These are phyloP conservation scores for Pungitius pungitius DNA, from an alignment of 2,113 vertebrate species.

Conservation along the genomic window DNA sequence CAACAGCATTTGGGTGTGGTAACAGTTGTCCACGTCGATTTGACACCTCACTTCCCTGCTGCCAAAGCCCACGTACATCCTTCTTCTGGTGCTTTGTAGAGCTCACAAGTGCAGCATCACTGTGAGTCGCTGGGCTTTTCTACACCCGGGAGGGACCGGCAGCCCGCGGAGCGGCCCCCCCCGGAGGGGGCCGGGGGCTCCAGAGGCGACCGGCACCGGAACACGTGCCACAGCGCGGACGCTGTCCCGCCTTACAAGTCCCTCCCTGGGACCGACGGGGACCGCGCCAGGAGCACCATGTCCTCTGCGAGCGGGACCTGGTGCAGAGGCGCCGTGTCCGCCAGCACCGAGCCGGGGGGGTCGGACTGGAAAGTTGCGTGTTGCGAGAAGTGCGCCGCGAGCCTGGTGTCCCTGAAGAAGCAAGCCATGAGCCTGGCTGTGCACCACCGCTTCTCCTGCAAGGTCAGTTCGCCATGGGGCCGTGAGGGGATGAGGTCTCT, in stretches of 20 bases:
- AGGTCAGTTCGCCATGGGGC: constrained; percentile 78
- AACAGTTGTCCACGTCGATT: constrained; percentile 55
- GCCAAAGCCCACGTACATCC: constrained; percentile 50
- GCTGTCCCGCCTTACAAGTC: constrained; percentile 86
- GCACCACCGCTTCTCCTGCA: constrained; percentile 86
- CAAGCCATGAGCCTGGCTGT: constrained; percentile 90
- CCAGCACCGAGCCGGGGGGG: constrained; percentile 81
- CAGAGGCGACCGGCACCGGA: constrained; percentile 82
- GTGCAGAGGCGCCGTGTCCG: constrained; percentile 75
- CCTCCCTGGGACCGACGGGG: constrained; percentile 83
- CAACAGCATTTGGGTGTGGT: constrained; percentile 69
- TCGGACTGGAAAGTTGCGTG: constrained; percentile 85
- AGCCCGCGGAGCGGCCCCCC: constrained; percentile 76
- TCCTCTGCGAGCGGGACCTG: constrained; percentile 82
- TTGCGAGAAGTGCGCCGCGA: constrained; percentile 92
- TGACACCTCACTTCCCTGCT: constrained; percentile 33
- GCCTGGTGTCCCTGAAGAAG: constrained; percentile 91
- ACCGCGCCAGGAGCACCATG: constrained; percentile 83
- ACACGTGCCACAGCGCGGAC: constrained; percentile 84
- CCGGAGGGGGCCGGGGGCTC: constrained; percentile 88
- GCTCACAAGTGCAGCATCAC: constrained; percentile 82
- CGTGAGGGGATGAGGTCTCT: not conserved
- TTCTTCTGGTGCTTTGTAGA: constrained; percentile 68
- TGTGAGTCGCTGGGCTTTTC: constrained; percentile 80
- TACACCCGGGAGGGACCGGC: constrained; percentile 65